Percentiles rank a stretch among this genome's conserved stretches.
phyloP scores from a whole-genome alignment of 2,888 invertebrate species.

The Leptopterna dolabrata region DNA sequence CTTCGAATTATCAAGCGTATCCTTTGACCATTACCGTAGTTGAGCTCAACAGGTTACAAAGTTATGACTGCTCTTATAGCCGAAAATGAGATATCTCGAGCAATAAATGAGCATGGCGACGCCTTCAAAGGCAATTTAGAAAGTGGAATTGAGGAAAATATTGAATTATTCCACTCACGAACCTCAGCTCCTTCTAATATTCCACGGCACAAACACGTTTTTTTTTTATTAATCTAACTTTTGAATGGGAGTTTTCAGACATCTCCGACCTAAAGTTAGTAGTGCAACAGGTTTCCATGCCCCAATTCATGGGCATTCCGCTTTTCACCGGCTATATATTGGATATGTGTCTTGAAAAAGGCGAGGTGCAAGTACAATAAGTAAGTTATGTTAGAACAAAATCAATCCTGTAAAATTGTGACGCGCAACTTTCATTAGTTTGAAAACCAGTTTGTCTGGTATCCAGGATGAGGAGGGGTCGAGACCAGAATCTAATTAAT shows the following conservation, averaged over 20 bases:
- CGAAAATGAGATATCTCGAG: not conserved
- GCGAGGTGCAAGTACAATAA: too few relatives aligned
- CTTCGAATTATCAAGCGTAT: not conserved
- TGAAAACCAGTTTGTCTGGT: too few relatives aligned
- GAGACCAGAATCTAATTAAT: too few relatives aligned
- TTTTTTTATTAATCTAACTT: not conserved
- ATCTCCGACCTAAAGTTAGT: not conserved
- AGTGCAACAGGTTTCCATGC: not conserved
- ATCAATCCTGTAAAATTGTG: too few relatives aligned
- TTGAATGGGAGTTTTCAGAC: not conserved
- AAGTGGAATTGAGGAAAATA: not conserved
- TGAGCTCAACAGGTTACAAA: not conserved
- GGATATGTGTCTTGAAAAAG: too few relatives aligned
- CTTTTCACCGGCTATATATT: too few relatives aligned
- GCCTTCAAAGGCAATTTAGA: not conserved
- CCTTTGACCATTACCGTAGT: not conserved
- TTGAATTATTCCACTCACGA: not conserved
- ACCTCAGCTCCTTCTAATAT: not conserved
- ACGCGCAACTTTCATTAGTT: too few relatives aligned
- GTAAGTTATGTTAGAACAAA: too few relatives aligned
- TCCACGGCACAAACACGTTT: not conserved
- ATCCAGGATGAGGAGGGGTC: too few relatives aligned
- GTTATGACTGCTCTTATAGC: not conserved
- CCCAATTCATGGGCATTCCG: too few relatives aligned
- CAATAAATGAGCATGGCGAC: not conserved